A percentile compares a stretch with the other conserved stretches of the same genome.
Conservation (phyloP, 1,140 invertebrate species). For the Leptinotarsa defecta region DNA sequence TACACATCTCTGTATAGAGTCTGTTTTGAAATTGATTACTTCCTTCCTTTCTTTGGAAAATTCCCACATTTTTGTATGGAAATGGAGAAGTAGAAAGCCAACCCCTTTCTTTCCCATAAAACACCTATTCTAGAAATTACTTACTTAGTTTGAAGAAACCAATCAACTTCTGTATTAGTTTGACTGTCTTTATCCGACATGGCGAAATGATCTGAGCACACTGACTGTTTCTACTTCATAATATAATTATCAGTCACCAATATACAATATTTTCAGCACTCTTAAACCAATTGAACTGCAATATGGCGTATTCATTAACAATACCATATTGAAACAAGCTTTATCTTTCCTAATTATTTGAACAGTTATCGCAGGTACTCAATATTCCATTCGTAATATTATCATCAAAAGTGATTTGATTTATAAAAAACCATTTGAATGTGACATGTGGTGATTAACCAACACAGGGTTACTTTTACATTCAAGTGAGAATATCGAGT, state of each 20-base stretch:
- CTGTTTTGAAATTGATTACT: no score
- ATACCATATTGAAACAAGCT: neutral
- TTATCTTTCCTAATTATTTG: neutral
- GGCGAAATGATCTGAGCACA: neutral
- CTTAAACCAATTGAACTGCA: neutral
- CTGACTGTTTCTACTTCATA: neutral
- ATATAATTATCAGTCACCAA: neutral
- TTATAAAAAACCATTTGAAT: no score
- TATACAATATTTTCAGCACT: neutral
- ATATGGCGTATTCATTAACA: neutral
- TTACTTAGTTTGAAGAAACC: neutral
- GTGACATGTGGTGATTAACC: no score
- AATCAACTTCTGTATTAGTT: neutral
- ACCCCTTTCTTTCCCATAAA: neutral
- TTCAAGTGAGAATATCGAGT: no score
- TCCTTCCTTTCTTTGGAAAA: neutral
- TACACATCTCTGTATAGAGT: no score
- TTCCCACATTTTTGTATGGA: neutral
- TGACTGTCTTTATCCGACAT: neutral
- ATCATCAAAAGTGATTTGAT: no score
- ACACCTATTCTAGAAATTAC: neutral
- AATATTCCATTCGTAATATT: neutral
- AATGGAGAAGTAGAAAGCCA: neutral
- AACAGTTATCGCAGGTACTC: neutral
- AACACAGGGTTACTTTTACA: no score